These are phyloP conservation scores for Taxidea taxus DNA, from an alignment of 2,113 vertebrate genomes.

Conservation along the genomic window DNA sequence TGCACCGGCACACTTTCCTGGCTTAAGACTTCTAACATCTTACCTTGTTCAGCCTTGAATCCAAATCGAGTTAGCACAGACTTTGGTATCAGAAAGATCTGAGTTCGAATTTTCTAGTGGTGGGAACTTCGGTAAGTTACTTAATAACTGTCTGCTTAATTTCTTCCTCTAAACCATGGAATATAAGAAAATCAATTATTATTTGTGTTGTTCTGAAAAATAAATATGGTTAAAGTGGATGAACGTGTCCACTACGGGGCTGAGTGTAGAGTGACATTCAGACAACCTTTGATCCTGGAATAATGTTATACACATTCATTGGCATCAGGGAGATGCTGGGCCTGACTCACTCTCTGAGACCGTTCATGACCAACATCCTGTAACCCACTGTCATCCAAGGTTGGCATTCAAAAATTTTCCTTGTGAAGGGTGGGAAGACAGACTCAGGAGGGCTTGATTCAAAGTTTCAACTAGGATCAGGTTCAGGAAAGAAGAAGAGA, in stretches of 20 bases:
- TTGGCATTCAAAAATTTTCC: not conserved
- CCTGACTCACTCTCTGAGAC: not conserved
- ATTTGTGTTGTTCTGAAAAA: not conserved
- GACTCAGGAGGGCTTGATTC: not conserved
- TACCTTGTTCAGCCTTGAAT: not conserved
- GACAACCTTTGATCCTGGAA: not conserved
- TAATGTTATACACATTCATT: not conserved
- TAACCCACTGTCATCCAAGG: fast-evolving
- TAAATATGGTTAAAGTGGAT: not conserved
- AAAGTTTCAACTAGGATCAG: not conserved
- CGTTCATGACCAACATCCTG: not conserved
- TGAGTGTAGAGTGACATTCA: not conserved
- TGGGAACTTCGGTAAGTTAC: not conserved
- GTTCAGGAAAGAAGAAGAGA: not conserved
- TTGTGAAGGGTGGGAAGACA: not conserved
- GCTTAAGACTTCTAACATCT: not conserved
- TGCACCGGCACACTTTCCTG: not conserved
- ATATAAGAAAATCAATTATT: not conserved
- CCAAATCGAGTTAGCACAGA: not conserved
- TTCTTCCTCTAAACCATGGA: not conserved
- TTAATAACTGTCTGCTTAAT: not conserved
- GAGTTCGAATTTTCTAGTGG: not conserved
- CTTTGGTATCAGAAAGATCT: not conserved
- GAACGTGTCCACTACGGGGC: not conserved
- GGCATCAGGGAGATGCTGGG: no score